A percentile compares a stretch with the other conserved stretches of the same genome.
Conservation (phyloP, 2,113 vertebrate species). For the Tetrao urogallus region DNA sequence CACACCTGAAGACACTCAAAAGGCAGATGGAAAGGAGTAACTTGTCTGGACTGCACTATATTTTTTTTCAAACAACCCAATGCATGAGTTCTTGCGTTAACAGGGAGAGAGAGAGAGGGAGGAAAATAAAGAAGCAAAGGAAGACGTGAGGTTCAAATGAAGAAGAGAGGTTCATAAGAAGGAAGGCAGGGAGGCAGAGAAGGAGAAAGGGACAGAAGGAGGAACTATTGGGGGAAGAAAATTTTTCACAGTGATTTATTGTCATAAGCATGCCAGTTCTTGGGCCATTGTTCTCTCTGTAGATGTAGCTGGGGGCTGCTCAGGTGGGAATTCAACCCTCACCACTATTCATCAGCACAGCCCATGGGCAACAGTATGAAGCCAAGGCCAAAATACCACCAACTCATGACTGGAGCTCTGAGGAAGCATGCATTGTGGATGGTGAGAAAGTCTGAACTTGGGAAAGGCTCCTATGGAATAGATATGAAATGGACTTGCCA, state of each 20-base stretch:
- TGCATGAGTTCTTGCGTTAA: neutral
- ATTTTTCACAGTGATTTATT: neutral
- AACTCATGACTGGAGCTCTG: neutral
- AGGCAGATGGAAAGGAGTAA: neutral
- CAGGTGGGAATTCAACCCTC: neutral
- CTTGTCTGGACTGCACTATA: neutral
- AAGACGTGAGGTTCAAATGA: too few species aligned
- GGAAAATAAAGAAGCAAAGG: too few species aligned
- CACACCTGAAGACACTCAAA: neutral
- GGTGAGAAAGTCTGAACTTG: neutral
- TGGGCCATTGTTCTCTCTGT: neutral
- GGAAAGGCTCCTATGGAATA: accelerated
- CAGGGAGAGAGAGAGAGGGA: too few species aligned
- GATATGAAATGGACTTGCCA: neutral
- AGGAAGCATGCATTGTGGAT: neutral
- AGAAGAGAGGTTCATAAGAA: neutral
- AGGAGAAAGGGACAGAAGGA: neutral
- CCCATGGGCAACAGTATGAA: neutral
- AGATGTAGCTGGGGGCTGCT: neutral
- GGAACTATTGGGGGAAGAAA: neutral
- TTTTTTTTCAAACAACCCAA: neutral
- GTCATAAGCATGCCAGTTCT: neutral
- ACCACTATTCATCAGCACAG: neutral
- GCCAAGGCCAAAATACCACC: neutral
- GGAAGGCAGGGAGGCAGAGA: too few species aligned